These are phyloP conservation scores for Cardinalis cardinalis DNA, from an alignment of 2,113 vertebrate genomes.

Conservation along the genomic window DNA sequence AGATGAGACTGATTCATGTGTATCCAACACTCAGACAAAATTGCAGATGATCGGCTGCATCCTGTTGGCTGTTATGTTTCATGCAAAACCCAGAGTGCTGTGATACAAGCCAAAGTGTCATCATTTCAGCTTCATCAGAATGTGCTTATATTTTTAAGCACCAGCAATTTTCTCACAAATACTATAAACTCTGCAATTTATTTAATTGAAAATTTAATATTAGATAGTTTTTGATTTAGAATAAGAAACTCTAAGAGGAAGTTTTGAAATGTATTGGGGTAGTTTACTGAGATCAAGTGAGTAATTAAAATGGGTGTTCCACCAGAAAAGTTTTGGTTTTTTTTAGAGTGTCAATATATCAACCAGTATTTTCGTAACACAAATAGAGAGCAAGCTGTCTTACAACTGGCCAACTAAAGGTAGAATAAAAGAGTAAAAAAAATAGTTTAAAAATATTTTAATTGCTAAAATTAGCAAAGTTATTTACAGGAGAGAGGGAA, in stretches of 20 bases:
- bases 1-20: not conserved
- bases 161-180: constrained; percentile 12
- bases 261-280: not conserved
- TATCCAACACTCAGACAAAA: constrained; percentile 16
- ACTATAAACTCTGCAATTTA: constrained; percentile 11
- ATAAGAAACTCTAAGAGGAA: not conserved
- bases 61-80: constrained; percentile 2
- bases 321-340: not conserved
- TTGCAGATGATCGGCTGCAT: not conserved
- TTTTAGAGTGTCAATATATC: not conserved
- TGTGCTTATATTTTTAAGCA: not conserved
- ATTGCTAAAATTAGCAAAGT: constrained; percentile 54
- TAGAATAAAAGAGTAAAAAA: constrained; percentile 18
- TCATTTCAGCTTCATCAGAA: constrained; percentile 23
- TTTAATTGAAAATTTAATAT: constrained; percentile 13
- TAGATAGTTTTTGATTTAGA: not conserved
- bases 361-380: constrained; percentile 11
- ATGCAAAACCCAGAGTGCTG: not conserved
- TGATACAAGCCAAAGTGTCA: not conserved
- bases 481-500: constrained; percentile 33
- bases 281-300: constrained; percentile 11
- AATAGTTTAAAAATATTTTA: not conserved
- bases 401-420: not conserved
- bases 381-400: not conserved
- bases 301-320: constrained; percentile 14